Evolutionary conservation across 2,888 invertebrate species (phyloP).

Genomic region (Anarsia innoxiella): DNA sequence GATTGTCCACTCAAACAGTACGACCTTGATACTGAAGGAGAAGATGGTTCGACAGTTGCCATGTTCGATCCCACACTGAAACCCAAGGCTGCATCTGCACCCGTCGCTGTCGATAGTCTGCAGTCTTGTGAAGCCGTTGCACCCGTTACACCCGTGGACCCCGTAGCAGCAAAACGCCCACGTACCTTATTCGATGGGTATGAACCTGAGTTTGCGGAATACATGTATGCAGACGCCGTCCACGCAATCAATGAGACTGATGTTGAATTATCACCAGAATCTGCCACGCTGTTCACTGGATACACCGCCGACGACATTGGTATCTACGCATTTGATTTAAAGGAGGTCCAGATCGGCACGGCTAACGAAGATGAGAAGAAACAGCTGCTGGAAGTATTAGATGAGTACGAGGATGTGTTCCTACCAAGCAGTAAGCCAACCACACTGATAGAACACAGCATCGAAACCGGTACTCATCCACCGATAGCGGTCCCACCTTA

Average conservation of each 20-base stretch:
- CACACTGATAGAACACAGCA: background rate
- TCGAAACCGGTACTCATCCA: background rate
- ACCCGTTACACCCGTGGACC: no score
- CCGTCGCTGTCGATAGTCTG: no score
- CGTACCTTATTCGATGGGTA: background rate
- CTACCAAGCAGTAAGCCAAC: conserved; percentile 10
- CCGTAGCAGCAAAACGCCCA: background rate
- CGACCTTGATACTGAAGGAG: conserved; percentile 15
- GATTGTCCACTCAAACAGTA: conserved; percentile 7
- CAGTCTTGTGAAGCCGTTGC: background rate
- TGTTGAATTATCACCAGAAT: background rate
- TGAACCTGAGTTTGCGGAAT: background rate
- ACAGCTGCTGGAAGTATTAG: conserved; percentile 1
- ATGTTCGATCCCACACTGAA: no score
- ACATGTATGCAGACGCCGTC: background rate
- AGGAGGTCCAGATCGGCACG: background rate
- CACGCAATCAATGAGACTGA: background rate
- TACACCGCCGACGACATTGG: background rate
- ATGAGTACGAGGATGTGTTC: conserved; percentile 8
- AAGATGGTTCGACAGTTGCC: background rate
- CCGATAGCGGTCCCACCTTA: conserved; percentile 9
- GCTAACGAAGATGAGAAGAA: background rate
- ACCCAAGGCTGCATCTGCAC: background rate
- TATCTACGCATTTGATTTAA: background rate
- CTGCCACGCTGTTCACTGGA: background rate